phyloP scores from a whole-genome alignment of 2,113 vertebrate genomes.

The Eubucco bourcierii region DNA sequence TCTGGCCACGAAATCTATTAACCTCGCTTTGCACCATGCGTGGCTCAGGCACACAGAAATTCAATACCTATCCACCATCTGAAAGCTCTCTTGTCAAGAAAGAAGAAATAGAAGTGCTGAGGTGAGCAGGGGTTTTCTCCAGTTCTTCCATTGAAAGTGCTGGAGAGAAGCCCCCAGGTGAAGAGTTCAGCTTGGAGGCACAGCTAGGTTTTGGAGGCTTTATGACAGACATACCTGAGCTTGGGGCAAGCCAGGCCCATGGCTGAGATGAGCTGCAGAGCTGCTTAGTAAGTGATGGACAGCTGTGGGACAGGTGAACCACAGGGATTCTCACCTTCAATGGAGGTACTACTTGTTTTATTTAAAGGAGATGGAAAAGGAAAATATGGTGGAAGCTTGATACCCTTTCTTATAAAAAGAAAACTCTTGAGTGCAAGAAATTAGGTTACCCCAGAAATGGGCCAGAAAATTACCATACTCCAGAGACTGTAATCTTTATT shows the following conservation, averaged over 20 bases:
- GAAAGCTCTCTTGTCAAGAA: slow-evolving; percentile 33
- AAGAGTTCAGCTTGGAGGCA: neutral
- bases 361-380: neutral
- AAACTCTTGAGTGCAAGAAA: slow-evolving; percentile 1
- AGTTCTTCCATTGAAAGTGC: neutral
- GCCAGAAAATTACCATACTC: slow-evolving; percentile 23
- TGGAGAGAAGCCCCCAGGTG: neutral
- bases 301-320: fast-evolving
- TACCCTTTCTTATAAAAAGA: neutral
- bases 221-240: fast-evolving
- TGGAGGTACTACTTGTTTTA: neutral
- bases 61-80: slow-evolving; percentile 38
- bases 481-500: slow-evolving; percentile 17
- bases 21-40: neutral
- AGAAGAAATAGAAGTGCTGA: neutral
- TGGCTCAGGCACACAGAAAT: slow-evolving; percentile 11
- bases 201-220: neutral
- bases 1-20: slow-evolving; percentile 58
- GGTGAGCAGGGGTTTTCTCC: neutral
- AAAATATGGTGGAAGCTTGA: neutral
- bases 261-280: neutral
- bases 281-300: neutral
- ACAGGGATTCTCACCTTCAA: neutral
- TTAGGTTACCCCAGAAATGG: slow-evolving; percentile 45
- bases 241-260: neutral